Evolutionary conservation across 2,113 vertebrate genomes (phyloP).

Genomic region (Muntiacus reevesi): DNA sequence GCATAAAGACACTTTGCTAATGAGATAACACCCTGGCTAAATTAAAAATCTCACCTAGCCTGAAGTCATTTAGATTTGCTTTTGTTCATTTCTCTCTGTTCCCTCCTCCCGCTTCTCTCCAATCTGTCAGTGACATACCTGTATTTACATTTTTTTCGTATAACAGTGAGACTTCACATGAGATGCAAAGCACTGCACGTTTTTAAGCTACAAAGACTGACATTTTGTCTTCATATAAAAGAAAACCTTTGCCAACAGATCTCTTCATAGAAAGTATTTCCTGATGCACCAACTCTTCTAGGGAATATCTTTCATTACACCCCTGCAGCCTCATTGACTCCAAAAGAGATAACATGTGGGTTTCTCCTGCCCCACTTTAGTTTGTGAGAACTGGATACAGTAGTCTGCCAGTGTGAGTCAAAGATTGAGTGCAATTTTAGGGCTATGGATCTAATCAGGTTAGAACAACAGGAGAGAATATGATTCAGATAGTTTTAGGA

Average conservation of each 20-base stretch:
- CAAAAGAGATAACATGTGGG: neutral
- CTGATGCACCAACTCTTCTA: neutral
- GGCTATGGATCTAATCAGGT: neutral
- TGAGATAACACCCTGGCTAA: slow-evolving; percentile 1
- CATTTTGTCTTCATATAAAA: neutral
- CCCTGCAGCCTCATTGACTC: neutral
- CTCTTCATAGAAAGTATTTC: neutral
- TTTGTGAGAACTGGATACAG: neutral
- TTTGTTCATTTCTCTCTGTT: neutral
- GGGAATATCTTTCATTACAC: neutral
- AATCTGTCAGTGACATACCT: neutral
- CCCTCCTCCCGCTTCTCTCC: neutral
- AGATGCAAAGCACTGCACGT: neutral
- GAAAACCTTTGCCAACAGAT: neutral
- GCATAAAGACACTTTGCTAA: neutral
- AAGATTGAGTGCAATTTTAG: neutral
- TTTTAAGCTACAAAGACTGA: neutral
- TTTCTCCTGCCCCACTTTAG: neutral
- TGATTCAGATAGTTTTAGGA: neutral
- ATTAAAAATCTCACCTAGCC: neutral
- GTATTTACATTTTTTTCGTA: neutral
- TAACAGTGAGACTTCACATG: neutral
- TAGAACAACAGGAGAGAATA: neutral
- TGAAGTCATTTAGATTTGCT: neutral
- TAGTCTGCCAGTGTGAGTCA: neutral